phyloP scores from a whole-genome alignment of 2,797 vertebrate genomes.

The Scolopax rusticola region DNA sequence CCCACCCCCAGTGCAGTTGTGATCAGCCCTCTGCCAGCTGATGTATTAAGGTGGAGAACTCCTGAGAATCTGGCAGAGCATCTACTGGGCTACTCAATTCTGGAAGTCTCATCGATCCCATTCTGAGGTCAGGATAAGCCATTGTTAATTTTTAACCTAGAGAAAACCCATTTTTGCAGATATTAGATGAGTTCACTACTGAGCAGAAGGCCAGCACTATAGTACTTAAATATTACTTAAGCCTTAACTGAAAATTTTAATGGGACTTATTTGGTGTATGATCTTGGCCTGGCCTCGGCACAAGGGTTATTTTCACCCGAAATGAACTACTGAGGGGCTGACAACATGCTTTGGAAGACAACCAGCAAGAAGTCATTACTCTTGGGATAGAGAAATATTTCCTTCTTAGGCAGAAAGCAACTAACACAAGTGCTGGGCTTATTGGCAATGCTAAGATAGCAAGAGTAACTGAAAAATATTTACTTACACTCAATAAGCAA shows the following conservation, averaged over 20 bases:
- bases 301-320: conserved; percentile 47
- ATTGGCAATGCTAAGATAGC: background rate
- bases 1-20: background rate
- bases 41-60: background rate
- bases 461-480: conserved; percentile 14
- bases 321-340: conserved; percentile 59
- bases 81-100: background rate
- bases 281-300: conserved; percentile 23
- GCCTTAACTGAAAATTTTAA: conserved; percentile 51
- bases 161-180: background rate
- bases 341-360: conserved; percentile 64
- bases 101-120: background rate
- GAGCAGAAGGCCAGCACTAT: background rate
- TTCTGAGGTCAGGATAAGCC: background rate
- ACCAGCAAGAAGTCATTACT: conserved; percentile 65
- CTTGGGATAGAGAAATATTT: conserved; percentile 64
- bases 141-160: background rate
- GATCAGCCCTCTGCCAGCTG: background rate
- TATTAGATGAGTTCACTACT: background rate
- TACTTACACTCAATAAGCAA: conserved; percentile 11
- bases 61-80: background rate
- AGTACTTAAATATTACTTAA: conserved; percentile 32
- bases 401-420: conserved; percentile 66
- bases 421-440: background rate
- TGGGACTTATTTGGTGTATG: conserved; percentile 56